These are phyloP conservation scores for Saturnia japonica DNA, from an alignment of 2,888 invertebrate genomes.

Conservation along the genomic window DNA sequence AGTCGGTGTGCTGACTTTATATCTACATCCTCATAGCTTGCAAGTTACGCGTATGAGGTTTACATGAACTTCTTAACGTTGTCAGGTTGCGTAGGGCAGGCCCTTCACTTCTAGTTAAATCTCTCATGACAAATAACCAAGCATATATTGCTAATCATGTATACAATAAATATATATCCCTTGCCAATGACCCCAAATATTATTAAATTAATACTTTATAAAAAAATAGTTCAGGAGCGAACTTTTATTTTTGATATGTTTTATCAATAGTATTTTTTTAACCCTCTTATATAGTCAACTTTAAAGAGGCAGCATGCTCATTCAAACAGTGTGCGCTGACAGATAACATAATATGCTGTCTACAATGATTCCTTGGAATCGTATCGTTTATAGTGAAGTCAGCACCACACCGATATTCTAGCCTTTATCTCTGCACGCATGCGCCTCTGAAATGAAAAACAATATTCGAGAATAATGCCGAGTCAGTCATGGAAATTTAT, in stretches of 20 bases:
- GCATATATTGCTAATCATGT: slow-evolving; percentile 69
- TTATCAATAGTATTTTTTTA: not conserved
- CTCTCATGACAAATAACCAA: slow-evolving; percentile 80
- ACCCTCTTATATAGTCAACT: slow-evolving; percentile 28
- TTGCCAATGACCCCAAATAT: slow-evolving; percentile 17
- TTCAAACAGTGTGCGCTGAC: slow-evolving; percentile 79
- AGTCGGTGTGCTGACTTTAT: slow-evolving; percentile 74
- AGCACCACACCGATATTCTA: slow-evolving; percentile 78
- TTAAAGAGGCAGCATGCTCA: slow-evolving; percentile 78
- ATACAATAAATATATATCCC: slow-evolving; percentile 18
- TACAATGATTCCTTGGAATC: slow-evolving; percentile 48
- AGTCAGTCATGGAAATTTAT: slow-evolving; percentile 81
- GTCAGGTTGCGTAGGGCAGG: slow-evolving; percentile 81
- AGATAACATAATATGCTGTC: slow-evolving; percentile 53
- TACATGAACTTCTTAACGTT: slow-evolving; percentile 31
- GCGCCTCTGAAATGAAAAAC: slow-evolving; percentile 82
- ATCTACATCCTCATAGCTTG: slow-evolving; percentile 43
- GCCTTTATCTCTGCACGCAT: slow-evolving; percentile 79
- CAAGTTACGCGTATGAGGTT: slow-evolving; percentile 21
- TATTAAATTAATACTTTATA: not conserved
- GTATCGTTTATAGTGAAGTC: slow-evolving; percentile 54
- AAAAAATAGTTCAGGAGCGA: slow-evolving; percentile 6
- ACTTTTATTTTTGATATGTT: slow-evolving; percentile 14
- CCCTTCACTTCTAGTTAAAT: slow-evolving; percentile 67
- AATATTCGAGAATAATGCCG: slow-evolving; percentile 78